phyloP scores from a whole-genome alignment of 2,113 vertebrate species.

The Gyps fulvus region DNA sequence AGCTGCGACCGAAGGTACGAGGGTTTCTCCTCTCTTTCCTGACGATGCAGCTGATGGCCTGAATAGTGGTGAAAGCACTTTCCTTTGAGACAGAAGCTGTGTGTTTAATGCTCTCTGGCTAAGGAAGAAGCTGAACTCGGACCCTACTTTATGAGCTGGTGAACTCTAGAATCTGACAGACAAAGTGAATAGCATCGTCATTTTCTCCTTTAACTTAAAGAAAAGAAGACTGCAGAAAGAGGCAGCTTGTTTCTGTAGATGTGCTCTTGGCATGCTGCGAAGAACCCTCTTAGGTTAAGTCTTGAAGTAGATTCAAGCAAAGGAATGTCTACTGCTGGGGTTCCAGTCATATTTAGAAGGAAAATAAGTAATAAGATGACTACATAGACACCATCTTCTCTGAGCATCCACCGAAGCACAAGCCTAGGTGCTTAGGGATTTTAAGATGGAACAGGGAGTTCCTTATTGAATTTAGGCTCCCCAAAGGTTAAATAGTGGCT shows the following conservation, averaged over 20 bases:
- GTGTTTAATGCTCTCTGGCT: not conserved
- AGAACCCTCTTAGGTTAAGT: not conserved
- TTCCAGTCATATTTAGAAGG: not conserved
- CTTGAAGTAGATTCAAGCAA: not conserved
- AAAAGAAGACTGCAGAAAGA: not conserved
- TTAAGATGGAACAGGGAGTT: not conserved
- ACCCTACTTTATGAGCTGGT: not conserved
- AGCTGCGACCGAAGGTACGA: rapidly evolving
- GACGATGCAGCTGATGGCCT: not conserved
- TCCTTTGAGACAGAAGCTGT: not conserved
- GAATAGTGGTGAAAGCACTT: not conserved
- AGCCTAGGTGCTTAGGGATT: not conserved
- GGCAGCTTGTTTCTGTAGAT: not conserved
- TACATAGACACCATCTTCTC: not conserved
- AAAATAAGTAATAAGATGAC: not conserved
- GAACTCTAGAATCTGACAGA: not conserved
- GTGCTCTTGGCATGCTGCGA: not conserved
- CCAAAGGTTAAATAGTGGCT: not conserved
- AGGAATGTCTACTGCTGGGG: not conserved
- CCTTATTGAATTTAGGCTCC: not conserved
- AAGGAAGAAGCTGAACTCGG: not conserved
- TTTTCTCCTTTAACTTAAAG: not conserved
- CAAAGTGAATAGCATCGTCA: not conserved
- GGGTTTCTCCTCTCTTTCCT: not conserved
- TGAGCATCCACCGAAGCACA: not conserved